Base-by-base conservation (phyloP, 2,797 vertebrate genomes). In the Myripristis murdjan region DNA sequence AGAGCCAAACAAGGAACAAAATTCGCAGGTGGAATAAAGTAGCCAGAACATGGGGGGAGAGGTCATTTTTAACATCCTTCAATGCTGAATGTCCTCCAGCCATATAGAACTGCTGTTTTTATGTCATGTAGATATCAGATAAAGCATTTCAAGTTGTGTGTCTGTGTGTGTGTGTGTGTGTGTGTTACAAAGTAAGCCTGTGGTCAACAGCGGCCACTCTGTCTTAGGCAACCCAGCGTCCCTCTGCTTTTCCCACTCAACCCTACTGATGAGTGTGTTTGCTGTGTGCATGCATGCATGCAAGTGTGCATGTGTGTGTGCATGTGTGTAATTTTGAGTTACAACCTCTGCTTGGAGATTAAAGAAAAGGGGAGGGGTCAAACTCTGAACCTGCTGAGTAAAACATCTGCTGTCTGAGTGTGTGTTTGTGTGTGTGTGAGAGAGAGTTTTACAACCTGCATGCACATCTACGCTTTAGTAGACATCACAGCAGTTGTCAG, bases 361-460 rank as follows among this genome's bases (percentile, higher is more conserved):
- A 64, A 18, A 20, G n/a, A n/a, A 22, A 37, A 41, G 33, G 35
- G 22, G 35, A 41, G 8, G 5, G 48, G 49, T 52, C 33, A 28
- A 26, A 20, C 62, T 16, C 33, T 52, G 16, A 53, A 39, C 48
- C 51, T 70, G 66, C 57, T 54, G 35, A 61, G 46, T 10, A 14
- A 54, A 70, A 62, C 68, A 37, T 70, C 58, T 55, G 68, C 49
- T 66, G 24, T 44, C 24, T 47, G 39, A 43, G 55, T 23, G 55
- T 58, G 12, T 12, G 18, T 47, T 16, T 7, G n/a, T 20, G 5
- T 47, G 44, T 47, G 33, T 35, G 46, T 47, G 46, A 9, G 8
- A 9, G 46, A 18, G 18, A n/a, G 2, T 35, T 35, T 35, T 10
- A 8, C 8, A 33, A 9, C 31, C 31, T 33, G 6, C 33, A 31